Evolutionary conservation across 2,113 vertebrate species (phyloP).

Genomic region (Mystacornis crossleyi): DNA sequence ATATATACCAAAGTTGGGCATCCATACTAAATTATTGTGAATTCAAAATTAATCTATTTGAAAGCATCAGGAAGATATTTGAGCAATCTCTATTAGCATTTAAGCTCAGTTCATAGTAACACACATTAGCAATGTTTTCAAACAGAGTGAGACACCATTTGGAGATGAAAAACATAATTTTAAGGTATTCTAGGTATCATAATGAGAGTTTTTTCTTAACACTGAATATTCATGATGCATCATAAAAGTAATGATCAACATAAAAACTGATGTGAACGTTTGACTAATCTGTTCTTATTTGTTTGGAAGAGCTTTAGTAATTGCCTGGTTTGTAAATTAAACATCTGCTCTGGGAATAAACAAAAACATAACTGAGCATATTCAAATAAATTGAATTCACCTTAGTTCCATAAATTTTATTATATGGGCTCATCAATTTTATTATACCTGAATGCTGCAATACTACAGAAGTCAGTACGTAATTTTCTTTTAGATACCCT

Average conservation of each 20-base stretch:
- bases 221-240: constrained; percentile 83
- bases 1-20: neutral
- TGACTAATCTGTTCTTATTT: constrained; percentile 86
- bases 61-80: neutral
- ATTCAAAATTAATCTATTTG: neutral
- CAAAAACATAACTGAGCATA: constrained; percentile 83
- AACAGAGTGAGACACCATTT: constrained; percentile 45
- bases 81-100: neutral
- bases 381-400: constrained; percentile 84
- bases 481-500: constrained; percentile 50
- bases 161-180: constrained; percentile 66
- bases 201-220: constrained; percentile 70
- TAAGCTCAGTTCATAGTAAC: constrained; percentile 2
- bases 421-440: constrained; percentile 76
- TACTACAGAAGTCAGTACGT: neutral
- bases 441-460: constrained; percentile 68
- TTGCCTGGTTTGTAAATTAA: constrained; percentile 85
- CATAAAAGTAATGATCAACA: constrained; percentile 87
- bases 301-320: constrained; percentile 81
- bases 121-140: constrained; percentile 60
- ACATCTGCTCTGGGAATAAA: constrained; percentile 86
- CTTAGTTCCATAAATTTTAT: constrained; percentile 79
- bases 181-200: constrained; percentile 78
- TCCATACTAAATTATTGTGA: neutral
- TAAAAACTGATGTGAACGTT: constrained; percentile 84